Evolutionary conservation across 2,888 invertebrate genomes (phyloP).

Genomic region (Microctonus aethiopoides): DNA sequence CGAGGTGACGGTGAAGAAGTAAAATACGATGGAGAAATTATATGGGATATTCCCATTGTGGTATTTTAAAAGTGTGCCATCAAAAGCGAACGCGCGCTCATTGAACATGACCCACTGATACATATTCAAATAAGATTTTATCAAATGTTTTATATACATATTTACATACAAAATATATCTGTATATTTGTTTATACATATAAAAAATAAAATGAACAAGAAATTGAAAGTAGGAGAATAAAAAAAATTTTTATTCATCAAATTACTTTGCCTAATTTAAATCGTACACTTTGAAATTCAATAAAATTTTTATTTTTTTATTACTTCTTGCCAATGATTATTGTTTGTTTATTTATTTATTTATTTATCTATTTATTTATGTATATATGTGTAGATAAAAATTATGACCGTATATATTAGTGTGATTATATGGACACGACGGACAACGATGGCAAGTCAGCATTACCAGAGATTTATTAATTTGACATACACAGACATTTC

Average conservation of each 20-base stretch:
- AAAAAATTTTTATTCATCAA: neutral
- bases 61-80: constrained; percentile 54
- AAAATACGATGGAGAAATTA: constrained; percentile 3
- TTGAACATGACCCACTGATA: constrained; percentile 59
- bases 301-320: no score
- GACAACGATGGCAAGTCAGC: constrained; percentile 35
- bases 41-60: constrained; percentile 5
- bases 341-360: neutral
- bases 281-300: constrained; percentile 6
- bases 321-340: neutral
- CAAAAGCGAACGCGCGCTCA: constrained; percentile 52
- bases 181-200: no score
- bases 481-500: constrained; percentile 45
- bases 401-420: neutral
- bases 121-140: constrained; percentile 48
- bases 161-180: constrained; percentile 20
- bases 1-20: neutral
- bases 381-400: neutral
- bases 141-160: neutral
- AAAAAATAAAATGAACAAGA: neutral
- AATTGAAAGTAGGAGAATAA: constrained; percentile 31
- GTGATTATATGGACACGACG: constrained; percentile 3
- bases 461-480: constrained; percentile 45
- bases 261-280: neutral
- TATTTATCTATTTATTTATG: neutral